These are phyloP conservation scores for Brachyhypopomus gauderio DNA, from an alignment of 2,113 vertebrate species.

Conservation along the genomic window DNA sequence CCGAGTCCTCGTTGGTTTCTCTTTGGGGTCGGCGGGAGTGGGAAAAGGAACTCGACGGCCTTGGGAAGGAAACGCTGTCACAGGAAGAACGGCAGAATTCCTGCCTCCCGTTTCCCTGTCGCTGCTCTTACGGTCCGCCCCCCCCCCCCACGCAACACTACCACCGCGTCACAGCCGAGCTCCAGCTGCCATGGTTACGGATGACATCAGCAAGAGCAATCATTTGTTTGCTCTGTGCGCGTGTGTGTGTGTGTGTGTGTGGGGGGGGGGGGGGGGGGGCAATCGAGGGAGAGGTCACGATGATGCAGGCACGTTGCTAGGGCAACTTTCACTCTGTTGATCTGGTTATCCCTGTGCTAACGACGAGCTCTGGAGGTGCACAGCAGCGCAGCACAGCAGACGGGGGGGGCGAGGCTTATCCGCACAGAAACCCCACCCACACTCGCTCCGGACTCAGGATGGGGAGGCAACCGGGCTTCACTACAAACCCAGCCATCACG, in stretches of 20 bases:
- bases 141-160: conserved; percentile 13
- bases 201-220: conserved; percentile 75
- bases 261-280: not conserved
- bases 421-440: conserved; percentile 3
- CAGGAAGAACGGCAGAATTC: not conserved
- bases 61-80: not conserved
- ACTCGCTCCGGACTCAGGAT: not conserved
- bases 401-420: not conserved
- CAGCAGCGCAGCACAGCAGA: conserved; percentile 20
- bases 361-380: conserved; percentile 32
- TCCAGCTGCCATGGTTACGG: conserved; percentile 73
- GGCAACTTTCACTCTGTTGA: conserved; percentile 59
- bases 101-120: not conserved
- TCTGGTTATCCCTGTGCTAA: conserved; percentile 36
- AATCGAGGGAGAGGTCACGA: conserved; percentile 47
- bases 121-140: not conserved
- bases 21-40: not conserved
- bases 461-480: too few relatives aligned
- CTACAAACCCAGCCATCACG: too few relatives aligned
- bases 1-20: not conserved
- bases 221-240: conserved; percentile 63
- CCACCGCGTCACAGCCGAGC: conserved; percentile 66
- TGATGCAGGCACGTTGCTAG: conserved; percentile 61
- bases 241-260: conserved; percentile 18
- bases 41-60: not conserved